Evolutionary conservation across 2,113 vertebrate species (phyloP).

Genomic region (Tenrec ecaudatus): DNA sequence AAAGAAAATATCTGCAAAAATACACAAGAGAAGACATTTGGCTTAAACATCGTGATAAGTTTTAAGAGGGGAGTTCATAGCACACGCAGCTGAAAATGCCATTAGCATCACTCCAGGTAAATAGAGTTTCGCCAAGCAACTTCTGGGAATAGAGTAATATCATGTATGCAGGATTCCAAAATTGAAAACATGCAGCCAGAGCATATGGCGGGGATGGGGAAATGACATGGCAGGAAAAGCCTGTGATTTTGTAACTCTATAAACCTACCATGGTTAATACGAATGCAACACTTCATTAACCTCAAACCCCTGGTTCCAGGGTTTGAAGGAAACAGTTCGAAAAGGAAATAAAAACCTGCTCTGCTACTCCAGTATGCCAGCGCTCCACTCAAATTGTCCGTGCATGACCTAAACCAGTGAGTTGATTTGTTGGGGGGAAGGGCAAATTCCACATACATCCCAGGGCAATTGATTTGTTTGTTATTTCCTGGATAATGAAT

Average conservation of each 20-base stretch:
- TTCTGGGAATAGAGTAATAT: constrained; percentile 57
- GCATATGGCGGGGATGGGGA: neutral
- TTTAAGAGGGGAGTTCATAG: neutral
- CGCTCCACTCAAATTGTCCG: constrained; percentile 37
- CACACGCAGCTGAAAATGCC: constrained; percentile 51
- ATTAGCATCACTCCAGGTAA: constrained; percentile 51
- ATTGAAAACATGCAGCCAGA: constrained; percentile 44
- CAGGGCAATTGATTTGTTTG: constrained; percentile 18
- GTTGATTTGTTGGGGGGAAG: neutral
- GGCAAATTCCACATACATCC: constrained; percentile 42
- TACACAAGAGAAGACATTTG: neutral
- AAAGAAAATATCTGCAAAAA: constrained; percentile 58
- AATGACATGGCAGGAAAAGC: constrained; percentile 10
- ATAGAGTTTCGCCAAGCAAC: constrained; percentile 39
- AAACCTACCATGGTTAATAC: constrained; percentile 52
- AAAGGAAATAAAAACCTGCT: neutral
- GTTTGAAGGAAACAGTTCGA: constrained; percentile 36
- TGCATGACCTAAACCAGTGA: constrained; percentile 13
- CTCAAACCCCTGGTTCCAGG: neutral
- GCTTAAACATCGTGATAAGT: constrained; percentile 42
- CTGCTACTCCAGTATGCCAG: neutral
- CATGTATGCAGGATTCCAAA: neutral
- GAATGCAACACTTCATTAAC: constrained; percentile 62
- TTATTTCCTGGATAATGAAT: constrained; percentile 40
- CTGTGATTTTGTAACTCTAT: constrained; percentile 30